Base-by-base conservation (phyloP, 2,888 invertebrate genomes). In the Hybos culiciformis region DNA sequence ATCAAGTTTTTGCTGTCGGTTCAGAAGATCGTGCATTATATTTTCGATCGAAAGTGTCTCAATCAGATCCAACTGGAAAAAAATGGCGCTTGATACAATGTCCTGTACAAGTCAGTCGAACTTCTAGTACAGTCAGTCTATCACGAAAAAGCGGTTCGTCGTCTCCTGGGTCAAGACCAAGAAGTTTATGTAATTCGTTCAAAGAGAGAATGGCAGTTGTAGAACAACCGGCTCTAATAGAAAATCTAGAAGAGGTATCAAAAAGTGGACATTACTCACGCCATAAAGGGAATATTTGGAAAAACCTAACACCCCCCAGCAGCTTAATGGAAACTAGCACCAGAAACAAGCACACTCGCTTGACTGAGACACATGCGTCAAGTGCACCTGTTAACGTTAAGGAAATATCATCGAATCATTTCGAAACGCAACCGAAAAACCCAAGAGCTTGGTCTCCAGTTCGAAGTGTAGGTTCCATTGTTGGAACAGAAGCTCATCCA, bases 1-100 rank as follows among this genome's bases (percentile, higher is more conserved):
- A 92, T 68, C 91, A 92, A 73, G 80, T 84, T 9, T 88, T 87
- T 74, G 90, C 82, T 11, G 78, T 91, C 52, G 88, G 90, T 6
- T 77, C 79, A 36, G 77, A 81, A 49, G 90, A 91, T 65, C 78
- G 88, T 47, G 72, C 78, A 50, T 72, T 88, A 44, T 90, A 87
- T 62, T 81, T 82, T 66, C 71, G 91, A 42, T 78, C 77, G 53
- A 85, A 86, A 19, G 80, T 88, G 5, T 77, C 76, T 20, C 65
- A 74, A 11, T 72, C 78, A 7, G 84, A 86, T 66, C 71, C 83
- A 48, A 86, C 87, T 15, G 92, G 92, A 1, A 87, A 88, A 62
- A 78, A 85, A 52, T 92, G 92, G 92, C 76, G 80, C 48, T 71
- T 77, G 51, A 70, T 88, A 17, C 82, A 83, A 57, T 83, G 83